Evolutionary conservation across 2,113 vertebrate species (phyloP).

Genomic region (Fregata magnificens): DNA sequence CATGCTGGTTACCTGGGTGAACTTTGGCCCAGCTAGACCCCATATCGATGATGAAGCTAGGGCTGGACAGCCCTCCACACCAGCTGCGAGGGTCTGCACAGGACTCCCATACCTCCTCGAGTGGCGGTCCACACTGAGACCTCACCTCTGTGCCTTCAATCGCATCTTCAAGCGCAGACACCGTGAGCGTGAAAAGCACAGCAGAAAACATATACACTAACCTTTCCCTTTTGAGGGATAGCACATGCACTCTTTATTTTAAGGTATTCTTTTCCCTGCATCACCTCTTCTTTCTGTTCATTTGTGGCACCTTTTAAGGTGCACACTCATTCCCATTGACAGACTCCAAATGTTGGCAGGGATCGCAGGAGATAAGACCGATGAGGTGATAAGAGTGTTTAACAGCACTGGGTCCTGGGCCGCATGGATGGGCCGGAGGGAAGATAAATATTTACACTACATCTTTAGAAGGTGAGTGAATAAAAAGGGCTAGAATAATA

Average conservation of each 20-base stretch:
- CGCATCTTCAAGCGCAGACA: not conserved
- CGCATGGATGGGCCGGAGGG: not conserved
- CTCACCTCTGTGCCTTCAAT: not conserved
- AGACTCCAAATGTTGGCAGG: not conserved
- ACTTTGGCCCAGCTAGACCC: not conserved
- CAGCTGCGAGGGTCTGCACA: not conserved
- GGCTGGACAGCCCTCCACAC: not conserved
- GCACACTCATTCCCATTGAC: not conserved
- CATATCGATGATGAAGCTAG: rapidly evolving
- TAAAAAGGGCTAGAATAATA: slow-evolving; percentile 48
- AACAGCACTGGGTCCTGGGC: not conserved
- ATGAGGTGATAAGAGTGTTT: slow-evolving; percentile 55
- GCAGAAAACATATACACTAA: not conserved
- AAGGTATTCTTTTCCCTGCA: not conserved
- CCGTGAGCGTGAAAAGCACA: not conserved
- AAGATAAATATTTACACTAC: slow-evolving; percentile 64
- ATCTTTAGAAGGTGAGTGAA: slow-evolving; percentile 45
- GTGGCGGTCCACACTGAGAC: not conserved
- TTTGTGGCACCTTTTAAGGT: not conserved
- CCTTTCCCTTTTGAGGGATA: not conserved
- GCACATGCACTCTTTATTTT: not conserved
- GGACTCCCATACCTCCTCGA: not conserved
- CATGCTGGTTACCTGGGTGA: not conserved
- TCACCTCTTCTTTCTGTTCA: not conserved
- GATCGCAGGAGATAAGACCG: slow-evolving; percentile 19